phyloP scores from a whole-genome alignment of 1,140 invertebrate species.

The Prorops nasuta region DNA sequence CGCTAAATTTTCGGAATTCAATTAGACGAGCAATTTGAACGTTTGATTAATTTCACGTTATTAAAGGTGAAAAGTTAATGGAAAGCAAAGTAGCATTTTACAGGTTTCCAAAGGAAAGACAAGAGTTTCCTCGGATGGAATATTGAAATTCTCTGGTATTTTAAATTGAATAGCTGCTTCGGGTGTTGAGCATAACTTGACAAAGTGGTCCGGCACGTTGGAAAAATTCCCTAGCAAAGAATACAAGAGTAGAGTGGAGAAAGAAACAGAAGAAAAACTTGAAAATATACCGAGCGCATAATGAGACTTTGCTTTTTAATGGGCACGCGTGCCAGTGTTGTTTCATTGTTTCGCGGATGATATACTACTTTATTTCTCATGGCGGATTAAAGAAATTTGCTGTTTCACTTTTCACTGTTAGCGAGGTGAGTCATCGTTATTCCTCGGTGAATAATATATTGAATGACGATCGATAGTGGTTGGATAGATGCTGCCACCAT shows the following conservation, averaged over 20 bases:
- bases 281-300: background rate
- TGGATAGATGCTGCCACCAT: background rate
- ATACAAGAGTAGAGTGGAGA: too few relatives aligned
- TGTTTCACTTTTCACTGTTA: slow-evolving; percentile 14
- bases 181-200: too few relatives aligned
- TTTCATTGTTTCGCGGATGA: background rate
- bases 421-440: slow-evolving; percentile 17
- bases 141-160: too few relatives aligned
- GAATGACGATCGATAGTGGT: slow-evolving; percentile 22
- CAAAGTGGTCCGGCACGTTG: too few relatives aligned
- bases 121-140: too few relatives aligned
- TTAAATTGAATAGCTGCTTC: too few relatives aligned
- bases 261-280: background rate
- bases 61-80: background rate
- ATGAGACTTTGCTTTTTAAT: background rate
- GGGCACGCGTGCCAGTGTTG: background rate
- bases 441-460: slow-evolving; percentile 9
- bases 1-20: background rate
- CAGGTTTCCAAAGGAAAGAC: too few relatives aligned
- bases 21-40: background rate
- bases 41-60: background rate
- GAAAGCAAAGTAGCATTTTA: too few relatives aligned
- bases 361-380: background rate
- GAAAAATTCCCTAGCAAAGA: too few relatives aligned
- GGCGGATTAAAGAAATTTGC: background rate